Conservation (phyloP, 2,888 invertebrate genomes). For the Fabriciana adippe region DNA sequence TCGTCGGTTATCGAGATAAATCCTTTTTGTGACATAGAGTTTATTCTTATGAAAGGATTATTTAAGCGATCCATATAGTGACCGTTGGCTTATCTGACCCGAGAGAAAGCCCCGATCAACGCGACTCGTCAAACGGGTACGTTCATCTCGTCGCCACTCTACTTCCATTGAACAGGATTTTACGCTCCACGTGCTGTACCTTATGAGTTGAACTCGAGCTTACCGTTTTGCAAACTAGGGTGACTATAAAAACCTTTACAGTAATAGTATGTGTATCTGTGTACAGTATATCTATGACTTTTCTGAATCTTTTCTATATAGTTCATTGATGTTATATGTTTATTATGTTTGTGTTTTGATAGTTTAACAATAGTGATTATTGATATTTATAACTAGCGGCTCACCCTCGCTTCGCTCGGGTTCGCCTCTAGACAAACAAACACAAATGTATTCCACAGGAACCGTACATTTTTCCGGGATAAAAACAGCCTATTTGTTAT, state of each 20-base stretch:
- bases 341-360: no score
- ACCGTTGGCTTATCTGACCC: constrained; percentile 42
- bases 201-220: constrained; percentile 24
- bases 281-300: background rate
- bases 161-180: constrained; percentile 33
- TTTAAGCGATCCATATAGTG: constrained; percentile 31
- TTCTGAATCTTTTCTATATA: no score
- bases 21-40: background rate
- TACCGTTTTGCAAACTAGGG: constrained; percentile 8
- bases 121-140: constrained; percentile 66
- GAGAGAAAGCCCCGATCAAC: constrained; percentile 57
- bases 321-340: no score
- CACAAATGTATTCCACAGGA: no score
- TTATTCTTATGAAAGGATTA: constrained; percentile 11
- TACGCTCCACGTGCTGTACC: constrained; percentile 27
- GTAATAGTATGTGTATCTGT: background rate
- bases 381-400: no score
- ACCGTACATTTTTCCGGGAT: no score
- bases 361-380: no score
- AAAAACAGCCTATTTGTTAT: no score
- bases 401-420: no score
- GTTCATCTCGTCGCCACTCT: constrained; percentile 48
- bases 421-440: no score
- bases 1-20: background rate
- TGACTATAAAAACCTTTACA: constrained; percentile 7